Evolutionary conservation across 2,888 invertebrate genomes (phyloP).

Genomic region (Phaonia tiefii): DNA sequence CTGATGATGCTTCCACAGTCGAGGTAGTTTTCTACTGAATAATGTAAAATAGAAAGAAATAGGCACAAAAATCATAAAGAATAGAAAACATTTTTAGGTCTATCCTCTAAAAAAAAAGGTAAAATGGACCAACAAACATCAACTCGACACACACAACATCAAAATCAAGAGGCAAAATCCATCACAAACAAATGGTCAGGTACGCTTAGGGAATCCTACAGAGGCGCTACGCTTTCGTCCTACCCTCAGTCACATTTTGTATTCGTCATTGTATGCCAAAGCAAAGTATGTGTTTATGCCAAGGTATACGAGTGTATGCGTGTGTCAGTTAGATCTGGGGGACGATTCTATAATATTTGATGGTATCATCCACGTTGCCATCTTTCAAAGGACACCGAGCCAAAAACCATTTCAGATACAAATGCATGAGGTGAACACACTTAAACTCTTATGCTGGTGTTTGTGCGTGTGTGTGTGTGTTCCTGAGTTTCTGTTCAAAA

Average conservation of each 20-base stretch:
- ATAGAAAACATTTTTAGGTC: slow-evolving; percentile 34
- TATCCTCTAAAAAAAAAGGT: too few species aligned
- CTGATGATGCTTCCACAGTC: neutral
- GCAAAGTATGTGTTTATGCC: slow-evolving; percentile 55
- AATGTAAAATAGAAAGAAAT: slow-evolving; percentile 30
- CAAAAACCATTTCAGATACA: slow-evolving; percentile 19
- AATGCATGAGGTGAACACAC: neutral
- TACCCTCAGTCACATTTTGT: neutral
- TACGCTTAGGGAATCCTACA: neutral
- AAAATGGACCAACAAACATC: neutral
- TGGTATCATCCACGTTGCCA: neutral
- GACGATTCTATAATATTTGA: neutral
- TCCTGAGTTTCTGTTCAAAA: slow-evolving; percentile 22
- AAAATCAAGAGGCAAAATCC: slow-evolving; percentile 9
- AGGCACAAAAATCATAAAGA: slow-evolving; percentile 42
- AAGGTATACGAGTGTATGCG: slow-evolving; percentile 41
- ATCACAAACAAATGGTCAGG: slow-evolving; percentile 35
- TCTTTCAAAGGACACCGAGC: neutral
- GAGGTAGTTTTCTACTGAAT: slow-evolving; percentile 34
- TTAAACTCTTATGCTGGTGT: neutral
- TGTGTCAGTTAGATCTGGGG: neutral
- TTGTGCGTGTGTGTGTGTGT: slow-evolving; percentile 40
- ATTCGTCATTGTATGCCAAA: slow-evolving; percentile 31
- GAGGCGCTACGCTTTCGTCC: neutral
- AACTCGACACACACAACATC: neutral